Evolutionary conservation across 2,113 vertebrate genomes (phyloP), one percentile per base, ranked within the genome.

Genomic region (Silurus glanis): DNA sequence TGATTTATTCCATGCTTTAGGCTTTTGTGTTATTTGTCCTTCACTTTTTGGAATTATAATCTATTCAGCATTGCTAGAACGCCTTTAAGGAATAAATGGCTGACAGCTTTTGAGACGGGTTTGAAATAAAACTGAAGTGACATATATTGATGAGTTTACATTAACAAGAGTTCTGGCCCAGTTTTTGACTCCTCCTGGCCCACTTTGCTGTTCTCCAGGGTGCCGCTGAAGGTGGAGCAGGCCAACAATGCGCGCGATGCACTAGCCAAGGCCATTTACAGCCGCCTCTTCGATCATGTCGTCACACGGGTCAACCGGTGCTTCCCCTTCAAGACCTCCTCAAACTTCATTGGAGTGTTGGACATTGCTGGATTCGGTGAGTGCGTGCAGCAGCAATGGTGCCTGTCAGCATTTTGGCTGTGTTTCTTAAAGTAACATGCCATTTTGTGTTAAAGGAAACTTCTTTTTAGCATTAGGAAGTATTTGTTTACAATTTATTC

Each of bases 321-420:
- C 90, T 99, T 99, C 90, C 98, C 98, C 71, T 99, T 99, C 90
- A 92, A 98, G 92, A 94, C 94, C 0, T 99, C 98, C 9, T 95
- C 95, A 72, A 97, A 93, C 94, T 99, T 99, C 92, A 99, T 99
- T 82, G 98, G 98, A 2, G 98, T 99, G 88, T 91, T 99, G 91
- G 98, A 99, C 93, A 99, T 99, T 86, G 98, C 98, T 91, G 98
- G 98, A 2, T 99, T 99, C 92, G 98, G 98, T 99, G 94, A 96
- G 96, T 88, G 9, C 56, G 23, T 49, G 23, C 47, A 45, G 16
- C 47, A 10, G 10, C 12, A 51, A 10, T 13, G 7, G 28, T 61
- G n/a, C n/a, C 13, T 71, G 21, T 85, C 3, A 19, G n/a, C 17
- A 14, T n/a, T 13, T 21, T 23, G 13, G 19, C 56, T 14, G 37